Evolutionary conservation across 1,140 invertebrate genomes (phyloP), one percentile per base, ranked within the genome.

Genomic region (Probaryconus sp.): DNA sequence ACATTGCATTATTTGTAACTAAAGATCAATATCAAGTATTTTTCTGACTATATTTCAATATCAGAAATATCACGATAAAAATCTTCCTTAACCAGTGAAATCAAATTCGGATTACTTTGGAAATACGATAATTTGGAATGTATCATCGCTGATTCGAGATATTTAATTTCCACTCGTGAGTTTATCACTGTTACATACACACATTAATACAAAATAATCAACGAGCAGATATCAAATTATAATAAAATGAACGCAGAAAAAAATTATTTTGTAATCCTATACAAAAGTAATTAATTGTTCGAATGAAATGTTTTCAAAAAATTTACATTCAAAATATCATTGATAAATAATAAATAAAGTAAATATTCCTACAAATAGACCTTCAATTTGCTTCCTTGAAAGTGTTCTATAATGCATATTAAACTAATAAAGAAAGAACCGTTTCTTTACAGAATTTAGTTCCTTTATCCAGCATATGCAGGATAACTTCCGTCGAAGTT

Each of bases 81-180:
- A 70, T 63, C 67, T 56, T 56, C 16, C 33, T 26, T 47, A 38
- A 50, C 50, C 56, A 42, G 48, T 33, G 35, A 42, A 35, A 63
- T 42, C 38, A n/a, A 43, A 63, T 13, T 42, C 50, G n/a, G 18
- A 63, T 71, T 63, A 71, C 63, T 71, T 71, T 58, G 33, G 40
- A 71, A 63, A 71, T 63, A 71, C 63, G 58, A 71, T 71, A 71
- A 71, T 71, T 63, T 43, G 47, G 48, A 56, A 56, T 47, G 50
- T 48, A 56, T 48, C 50, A 16, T 13, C 16, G 16, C 9, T 9
- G 6, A 63, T 56, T 63, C 48, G 31, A 56, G 55, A 63, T 53
- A 56, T 35, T 28, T 21, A 16, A 26, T 55, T 47, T 61, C 24
- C 26, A 48, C 13, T 48, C 56, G 45, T 31, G 30, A 45, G 38